phyloP scores from a whole-genome alignment of 1,140 invertebrate genomes.

The Drosophila azteca region DNA sequence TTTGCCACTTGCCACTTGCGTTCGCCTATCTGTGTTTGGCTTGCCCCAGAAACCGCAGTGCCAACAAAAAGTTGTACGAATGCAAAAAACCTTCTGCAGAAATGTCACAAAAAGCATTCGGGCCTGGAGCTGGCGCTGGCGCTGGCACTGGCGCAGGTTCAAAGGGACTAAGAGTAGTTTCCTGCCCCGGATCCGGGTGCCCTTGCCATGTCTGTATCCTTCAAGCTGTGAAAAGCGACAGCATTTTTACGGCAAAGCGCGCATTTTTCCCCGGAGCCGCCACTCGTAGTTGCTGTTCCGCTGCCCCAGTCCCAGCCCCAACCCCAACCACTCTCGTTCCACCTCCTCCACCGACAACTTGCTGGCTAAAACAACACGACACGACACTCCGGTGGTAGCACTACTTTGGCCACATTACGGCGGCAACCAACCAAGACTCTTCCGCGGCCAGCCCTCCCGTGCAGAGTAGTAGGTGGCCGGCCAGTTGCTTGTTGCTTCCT shows the following conservation, averaged over 20 bases:
- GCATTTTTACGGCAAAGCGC: constrained; percentile 52
- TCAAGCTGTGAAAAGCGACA: constrained; percentile 29
- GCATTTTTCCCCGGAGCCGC: constrained; percentile 19
- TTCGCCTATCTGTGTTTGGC: neutral
- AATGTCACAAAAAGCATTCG: constrained; percentile 64
- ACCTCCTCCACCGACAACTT: neutral
- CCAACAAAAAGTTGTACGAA: constrained; percentile 72
- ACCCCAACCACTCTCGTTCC: neutral
- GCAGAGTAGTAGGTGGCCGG: constrained; percentile 6
- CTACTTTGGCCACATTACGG: constrained; percentile 53
- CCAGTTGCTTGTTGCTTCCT: constrained; percentile 53
- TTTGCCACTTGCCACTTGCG: neutral
- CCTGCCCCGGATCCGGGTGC: constrained; percentile 17
- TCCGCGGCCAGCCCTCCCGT: constrained; percentile 36
- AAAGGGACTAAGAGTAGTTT: constrained; percentile 58
- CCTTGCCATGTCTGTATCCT: constrained; percentile 1
- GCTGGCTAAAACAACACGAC: constrained; percentile 1
- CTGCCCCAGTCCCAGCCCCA: constrained; percentile 2
- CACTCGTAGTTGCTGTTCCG: no score
- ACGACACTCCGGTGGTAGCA: constrained; percentile 25
- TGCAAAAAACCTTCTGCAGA: constrained; percentile 69
- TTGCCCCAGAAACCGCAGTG: constrained; percentile 57
- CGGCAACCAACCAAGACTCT: constrained; percentile 60
- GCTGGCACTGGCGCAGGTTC: constrained; percentile 39
- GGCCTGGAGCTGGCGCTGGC: constrained; percentile 8